Evolutionary conservation across 1,140 invertebrate genomes (phyloP).

Genomic region (Aphaenogaster floridana): DNA sequence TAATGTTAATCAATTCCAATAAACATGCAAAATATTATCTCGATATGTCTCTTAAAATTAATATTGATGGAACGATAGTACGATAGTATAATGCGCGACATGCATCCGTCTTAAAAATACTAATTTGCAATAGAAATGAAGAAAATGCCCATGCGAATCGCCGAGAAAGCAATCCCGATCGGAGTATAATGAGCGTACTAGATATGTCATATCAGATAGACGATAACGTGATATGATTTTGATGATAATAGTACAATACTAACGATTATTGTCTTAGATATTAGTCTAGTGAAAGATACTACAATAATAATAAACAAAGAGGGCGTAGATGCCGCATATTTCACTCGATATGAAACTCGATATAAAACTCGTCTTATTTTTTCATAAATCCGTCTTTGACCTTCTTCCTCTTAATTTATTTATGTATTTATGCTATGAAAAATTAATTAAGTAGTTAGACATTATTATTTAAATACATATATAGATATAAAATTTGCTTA

Average conservation of each 20-base stretch:
- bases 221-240: constrained; percentile 70
- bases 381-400: constrained; percentile 34
- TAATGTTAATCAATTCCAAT: constrained; percentile 24
- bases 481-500: neutral
- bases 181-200: constrained; percentile 72
- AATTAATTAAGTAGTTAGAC: neutral
- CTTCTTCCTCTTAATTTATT: neutral
- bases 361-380: constrained; percentile 38
- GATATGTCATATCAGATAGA: constrained; percentile 78
- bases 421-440: neutral
- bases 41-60: constrained; percentile 25
- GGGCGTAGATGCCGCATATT: constrained; percentile 80
- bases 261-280: constrained; percentile 82
- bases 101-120: constrained; percentile 68
- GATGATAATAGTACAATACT: constrained; percentile 82
- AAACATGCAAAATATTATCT: constrained; percentile 30
- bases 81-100: neutral
- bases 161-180: constrained; percentile 63
- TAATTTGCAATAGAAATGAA: constrained; percentile 38
- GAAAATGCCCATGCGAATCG: constrained; percentile 14
- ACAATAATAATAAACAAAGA: constrained; percentile 83
- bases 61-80: neutral
- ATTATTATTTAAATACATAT: constrained; percentile 5
- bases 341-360: constrained; percentile 70
- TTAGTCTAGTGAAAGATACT: constrained; percentile 80